Base-by-base conservation (phyloP, 2,888 invertebrate species). In the Harpagoxenus sublaevis region DNA sequence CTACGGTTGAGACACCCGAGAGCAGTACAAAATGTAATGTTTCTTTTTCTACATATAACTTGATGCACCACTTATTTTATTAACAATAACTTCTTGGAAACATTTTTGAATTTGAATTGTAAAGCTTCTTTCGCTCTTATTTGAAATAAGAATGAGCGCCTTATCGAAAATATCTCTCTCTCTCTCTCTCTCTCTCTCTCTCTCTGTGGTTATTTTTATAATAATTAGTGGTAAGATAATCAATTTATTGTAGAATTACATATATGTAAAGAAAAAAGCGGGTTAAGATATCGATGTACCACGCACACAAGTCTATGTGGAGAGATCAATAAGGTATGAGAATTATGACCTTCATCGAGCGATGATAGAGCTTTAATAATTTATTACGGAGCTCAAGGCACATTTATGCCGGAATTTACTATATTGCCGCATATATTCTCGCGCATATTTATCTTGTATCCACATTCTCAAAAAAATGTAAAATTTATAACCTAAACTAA, bases 401-500 rank as follows among this genome's bases (percentile, higher is more conserved):
- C 39, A 68, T 77, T 51, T 51, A 68, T 23, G 35, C 3, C 68
- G 10, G 23, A 35, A 77, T 77, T 68, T 68, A 68, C 23, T 66
- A 75, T 66, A 75, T 39, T 66, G 15, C 35, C 75, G 18, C 35
- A 48, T 42, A 48, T 63, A 75, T 66, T 42, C 45, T 48, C 48
- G n/a, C 35, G 28, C 23, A 45, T 68, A 77, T 75, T 66, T 9
- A 35, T 66, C 35, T 75, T 35, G 51, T 51, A 77, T 53, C 48
- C 62, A 53, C n/a, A 35, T 62, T 71, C 51, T 81, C 63, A 18
- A 63, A 12, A 12, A 65, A 66, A 66, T 45, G 23, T 66, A 35
- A 77, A 77, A 77, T 77, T 66, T 28, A 77, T 77, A 65, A 66
- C 12, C 75, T 51, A 77, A 77, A 77, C 65, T 66, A 39, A 77